Percentiles rank a stretch among this genome's conserved stretches.
phyloP scores from a whole-genome alignment of 1,140 invertebrate species.

The Lutraria rhynchaena region DNA sequence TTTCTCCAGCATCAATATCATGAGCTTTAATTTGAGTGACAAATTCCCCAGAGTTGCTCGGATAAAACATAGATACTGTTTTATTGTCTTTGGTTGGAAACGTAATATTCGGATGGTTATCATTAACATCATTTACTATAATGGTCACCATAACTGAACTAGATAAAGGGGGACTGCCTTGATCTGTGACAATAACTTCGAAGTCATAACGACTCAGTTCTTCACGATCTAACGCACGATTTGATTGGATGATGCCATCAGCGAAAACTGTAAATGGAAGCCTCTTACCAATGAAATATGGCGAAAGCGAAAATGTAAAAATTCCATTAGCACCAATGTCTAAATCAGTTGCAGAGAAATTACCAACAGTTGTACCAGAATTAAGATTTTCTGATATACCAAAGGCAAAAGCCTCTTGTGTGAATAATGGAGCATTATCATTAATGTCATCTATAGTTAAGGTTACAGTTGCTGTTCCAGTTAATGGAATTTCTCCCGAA shows the following conservation, averaged over 20 bases:
- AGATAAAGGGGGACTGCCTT: slow-evolving; percentile 93
- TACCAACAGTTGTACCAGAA: slow-evolving; percentile 86
- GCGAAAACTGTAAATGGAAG: slow-evolving; percentile 92
- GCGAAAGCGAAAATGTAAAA: slow-evolving; percentile 81
- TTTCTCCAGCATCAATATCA: slow-evolving; percentile 84
- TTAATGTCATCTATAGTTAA: slow-evolving; percentile 87
- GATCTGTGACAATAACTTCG: slow-evolving; percentile 93
- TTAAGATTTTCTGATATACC: slow-evolving; percentile 69
- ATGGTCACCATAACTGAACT: slow-evolving; percentile 91
- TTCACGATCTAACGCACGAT: slow-evolving; percentile 91
- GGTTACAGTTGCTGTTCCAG: slow-evolving; percentile 67
- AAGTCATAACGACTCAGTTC: slow-evolving; percentile 90
- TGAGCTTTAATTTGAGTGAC: slow-evolving; percentile 72
- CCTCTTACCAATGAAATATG: slow-evolving; percentile 88
- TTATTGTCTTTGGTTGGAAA: slow-evolving; percentile 70
- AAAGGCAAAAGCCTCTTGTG: slow-evolving; percentile 59
- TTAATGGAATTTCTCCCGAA: slow-evolving; percentile 85
- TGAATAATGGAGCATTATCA: slow-evolving; percentile 71
- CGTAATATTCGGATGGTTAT: slow-evolving; percentile 81
- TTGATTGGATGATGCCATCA: slow-evolving; percentile 91
- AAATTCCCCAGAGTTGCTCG: slow-evolving; percentile 92
- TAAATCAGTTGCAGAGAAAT: slow-evolving; percentile 93
- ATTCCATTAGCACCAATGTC: slow-evolving; percentile 93
- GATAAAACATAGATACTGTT: slow-evolving; percentile 93
- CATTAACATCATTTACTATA: slow-evolving; percentile 92